Conservation (phyloP, 2,797 vertebrate species). For the Ciconia nigra region DNA sequence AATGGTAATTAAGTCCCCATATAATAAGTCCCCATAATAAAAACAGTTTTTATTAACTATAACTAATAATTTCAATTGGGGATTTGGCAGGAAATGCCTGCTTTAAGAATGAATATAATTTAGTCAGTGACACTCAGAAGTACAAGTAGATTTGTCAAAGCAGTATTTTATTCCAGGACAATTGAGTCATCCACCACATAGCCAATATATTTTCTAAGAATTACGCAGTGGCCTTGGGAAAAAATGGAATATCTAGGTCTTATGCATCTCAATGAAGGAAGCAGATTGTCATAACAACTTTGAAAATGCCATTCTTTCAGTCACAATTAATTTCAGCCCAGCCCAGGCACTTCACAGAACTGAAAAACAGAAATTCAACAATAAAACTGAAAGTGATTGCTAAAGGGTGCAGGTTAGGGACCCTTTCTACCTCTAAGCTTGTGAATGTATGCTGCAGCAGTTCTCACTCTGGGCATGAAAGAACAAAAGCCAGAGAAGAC, state of each 20-base stretch:
- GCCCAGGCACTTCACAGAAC: neutral
- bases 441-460: neutral
- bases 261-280: slow-evolving; percentile 58
- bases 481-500: neutral
- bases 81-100: slow-evolving; percentile 1
- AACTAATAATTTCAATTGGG: neutral
- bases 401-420: neutral
- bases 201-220: slow-evolving; percentile 37
- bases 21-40: neutral
- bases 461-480: neutral
- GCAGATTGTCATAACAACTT: slow-evolving; percentile 62
- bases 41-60: neutral
- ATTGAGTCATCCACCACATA: slow-evolving; percentile 36
- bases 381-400: neutral
- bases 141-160: slow-evolving; percentile 26
- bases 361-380: neutral
- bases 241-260: slow-evolving; percentile 49
- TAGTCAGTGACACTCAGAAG: neutral
- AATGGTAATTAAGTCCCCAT: neutral
- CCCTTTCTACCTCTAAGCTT: neutral
- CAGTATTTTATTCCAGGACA: slow-evolving; percentile 49
- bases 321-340: slow-evolving; percentile 52
- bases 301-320: slow-evolving; percentile 64
- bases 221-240: slow-evolving; percentile 35
- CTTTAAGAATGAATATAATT: neutral